phyloP scores from a whole-genome alignment of 2,888 invertebrate species.

The Hydroisotoma schaefferi region DNA sequence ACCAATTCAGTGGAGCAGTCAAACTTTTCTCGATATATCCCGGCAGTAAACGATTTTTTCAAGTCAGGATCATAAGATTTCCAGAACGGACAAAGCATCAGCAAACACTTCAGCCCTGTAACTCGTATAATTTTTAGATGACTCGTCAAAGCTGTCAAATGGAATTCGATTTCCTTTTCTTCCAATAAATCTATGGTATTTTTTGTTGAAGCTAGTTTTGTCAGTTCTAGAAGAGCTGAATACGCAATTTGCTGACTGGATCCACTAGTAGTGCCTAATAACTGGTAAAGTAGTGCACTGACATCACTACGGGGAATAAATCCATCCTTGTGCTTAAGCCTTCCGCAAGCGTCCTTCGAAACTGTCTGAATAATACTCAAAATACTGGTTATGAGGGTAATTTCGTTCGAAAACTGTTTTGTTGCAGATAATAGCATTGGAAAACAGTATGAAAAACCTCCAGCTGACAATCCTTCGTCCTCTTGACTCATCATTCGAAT shows the following conservation, averaged over 20 bases:
- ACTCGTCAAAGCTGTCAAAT: conserved; percentile 73
- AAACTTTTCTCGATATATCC: conserved; percentile 37
- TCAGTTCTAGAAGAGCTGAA: conserved; percentile 75
- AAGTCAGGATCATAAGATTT: conserved; percentile 12
- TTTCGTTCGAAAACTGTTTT: conserved; percentile 52
- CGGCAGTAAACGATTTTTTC: conserved; percentile 18
- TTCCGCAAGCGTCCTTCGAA: conserved; percentile 58
- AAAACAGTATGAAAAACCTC: conserved; percentile 70
- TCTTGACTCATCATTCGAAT: conserved; percentile 53
- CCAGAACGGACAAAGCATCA: conserved; percentile 19
- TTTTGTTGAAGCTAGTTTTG: conserved; percentile 57
- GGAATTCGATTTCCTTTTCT: conserved; percentile 65
- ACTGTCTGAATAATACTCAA: conserved; percentile 60
- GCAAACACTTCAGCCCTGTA: conserved; percentile 60
- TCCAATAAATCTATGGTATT: not conserved
- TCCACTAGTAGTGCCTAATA: conserved; percentile 68
- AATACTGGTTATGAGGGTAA: conserved; percentile 60
- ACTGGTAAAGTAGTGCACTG: conserved; percentile 71
- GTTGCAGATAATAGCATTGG: conserved; percentile 57
- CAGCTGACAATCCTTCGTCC: conserved; percentile 46
- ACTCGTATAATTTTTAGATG: conserved; percentile 70
- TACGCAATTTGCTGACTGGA: conserved; percentile 74
- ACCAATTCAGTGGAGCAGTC: conserved; percentile 37
- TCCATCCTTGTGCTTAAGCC: conserved; percentile 58
- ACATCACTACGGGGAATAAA: conserved; percentile 78